Percentiles rank a stretch among this genome's conserved stretches.
Conservation (phyloP, 2,113 vertebrate species). For the Leptobrachium ailaonicum region DNA sequence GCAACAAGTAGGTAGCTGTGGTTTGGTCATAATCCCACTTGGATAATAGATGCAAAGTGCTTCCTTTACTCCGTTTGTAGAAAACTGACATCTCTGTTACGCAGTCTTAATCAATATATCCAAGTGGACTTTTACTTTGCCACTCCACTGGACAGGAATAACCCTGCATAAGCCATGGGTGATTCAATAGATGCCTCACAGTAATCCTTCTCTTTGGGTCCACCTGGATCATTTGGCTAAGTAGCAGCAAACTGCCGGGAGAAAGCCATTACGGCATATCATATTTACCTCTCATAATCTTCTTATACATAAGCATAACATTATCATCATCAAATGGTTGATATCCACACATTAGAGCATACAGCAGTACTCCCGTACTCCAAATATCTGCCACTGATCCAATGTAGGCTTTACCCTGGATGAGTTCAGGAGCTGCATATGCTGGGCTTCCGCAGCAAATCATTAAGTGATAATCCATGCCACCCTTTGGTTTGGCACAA, state of each 20-base stretch:
- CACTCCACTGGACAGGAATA: slow-evolving; percentile 86
- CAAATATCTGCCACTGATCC: slow-evolving; percentile 97
- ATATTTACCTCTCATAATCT: slow-evolving; percentile 86
- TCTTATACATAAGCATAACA: slow-evolving; percentile 85
- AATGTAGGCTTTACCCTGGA: slow-evolving; percentile 92
- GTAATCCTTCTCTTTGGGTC: slow-evolving; percentile 89
- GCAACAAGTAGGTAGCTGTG: slow-evolving; percentile 87
- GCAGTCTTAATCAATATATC: slow-evolving; percentile 88
- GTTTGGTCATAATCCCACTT: slow-evolving; percentile 91
- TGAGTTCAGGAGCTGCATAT: slow-evolving; percentile 92
- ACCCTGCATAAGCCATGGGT: slow-evolving; percentile 86
- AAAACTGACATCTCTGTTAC: slow-evolving; percentile 85
- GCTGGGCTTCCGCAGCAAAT: slow-evolving; percentile 94
- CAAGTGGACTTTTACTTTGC: slow-evolving; percentile 83
- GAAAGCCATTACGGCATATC: slow-evolving; percentile 87
- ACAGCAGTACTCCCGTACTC: slow-evolving; percentile 96
- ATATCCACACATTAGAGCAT: slow-evolving; percentile 90
- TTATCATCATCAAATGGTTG: slow-evolving; percentile 95
- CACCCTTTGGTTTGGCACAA: slow-evolving; percentile 93
- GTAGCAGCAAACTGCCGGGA: slow-evolving; percentile 76
- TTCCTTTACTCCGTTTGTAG: slow-evolving; percentile 75
- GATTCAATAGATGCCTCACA: slow-evolving; percentile 79
- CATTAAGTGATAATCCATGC: slow-evolving; percentile 82
- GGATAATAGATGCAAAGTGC: slow-evolving; percentile 73
- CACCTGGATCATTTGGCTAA: slow-evolving; percentile 96